Conservation (phyloP, 2,797 vertebrate species). For the Eulemur rubriventer region DNA sequence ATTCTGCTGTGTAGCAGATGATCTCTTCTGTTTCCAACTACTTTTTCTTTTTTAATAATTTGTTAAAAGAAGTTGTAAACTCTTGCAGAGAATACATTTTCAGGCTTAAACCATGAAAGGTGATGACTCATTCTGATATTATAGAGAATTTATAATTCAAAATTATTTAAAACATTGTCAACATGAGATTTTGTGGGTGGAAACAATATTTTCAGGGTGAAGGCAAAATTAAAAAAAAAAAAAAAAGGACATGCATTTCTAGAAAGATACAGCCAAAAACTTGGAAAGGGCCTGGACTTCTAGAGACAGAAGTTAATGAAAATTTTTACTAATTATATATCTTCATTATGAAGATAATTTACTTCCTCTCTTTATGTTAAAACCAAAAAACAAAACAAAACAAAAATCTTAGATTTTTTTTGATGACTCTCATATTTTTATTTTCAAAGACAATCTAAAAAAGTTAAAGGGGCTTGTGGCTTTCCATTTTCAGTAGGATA, state of each 20-base stretch:
- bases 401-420: not conserved
- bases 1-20: not conserved
- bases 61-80: not conserved
- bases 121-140: not conserved
- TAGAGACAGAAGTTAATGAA: not conserved
- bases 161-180: not conserved
- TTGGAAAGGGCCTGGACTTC: not conserved
- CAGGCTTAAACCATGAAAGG: not conserved
- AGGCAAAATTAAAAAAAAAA: not conserved
- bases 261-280: not conserved
- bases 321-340: not conserved
- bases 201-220: not conserved
- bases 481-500: constrained; percentile 43
- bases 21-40: not conserved
- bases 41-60: not conserved
- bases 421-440: not conserved
- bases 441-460: constrained; percentile 15
- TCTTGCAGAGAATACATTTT: not conserved
- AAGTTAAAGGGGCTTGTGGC: constrained; percentile 52
- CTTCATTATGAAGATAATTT: not conserved
- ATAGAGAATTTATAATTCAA: not conserved
- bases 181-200: not conserved
- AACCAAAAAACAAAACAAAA: not conserved
- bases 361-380: not conserved
- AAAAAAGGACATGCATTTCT: not conserved